Conservation (phyloP, 2,113 vertebrate genomes). For the Serinus canaria region DNA sequence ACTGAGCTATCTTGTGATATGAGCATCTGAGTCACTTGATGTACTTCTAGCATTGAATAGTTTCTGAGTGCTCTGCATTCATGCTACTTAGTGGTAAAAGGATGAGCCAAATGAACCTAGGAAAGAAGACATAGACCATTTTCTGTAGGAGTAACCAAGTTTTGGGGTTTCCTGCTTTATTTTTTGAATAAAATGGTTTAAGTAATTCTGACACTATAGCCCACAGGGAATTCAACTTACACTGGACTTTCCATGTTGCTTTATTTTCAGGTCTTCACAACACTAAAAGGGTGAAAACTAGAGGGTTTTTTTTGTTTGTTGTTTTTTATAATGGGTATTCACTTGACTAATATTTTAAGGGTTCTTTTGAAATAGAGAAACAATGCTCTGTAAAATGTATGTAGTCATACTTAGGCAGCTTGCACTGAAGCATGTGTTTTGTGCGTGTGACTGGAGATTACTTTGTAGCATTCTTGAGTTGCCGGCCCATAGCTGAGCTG, state of each 20-base stretch:
- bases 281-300: neutral
- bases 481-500: neutral
- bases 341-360: neutral
- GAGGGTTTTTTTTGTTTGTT: neutral
- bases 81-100: neutral
- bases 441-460: constrained; percentile 1
- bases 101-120: neutral
- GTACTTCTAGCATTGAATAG: neutral
- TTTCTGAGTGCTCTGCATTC: neutral
- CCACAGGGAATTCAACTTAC: neutral
- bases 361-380: neutral
- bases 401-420: neutral
- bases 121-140: neutral
- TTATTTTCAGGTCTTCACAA: neutral
- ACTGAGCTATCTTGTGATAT: neutral
- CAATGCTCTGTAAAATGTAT: neutral
- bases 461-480: neutral
- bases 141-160: neutral
- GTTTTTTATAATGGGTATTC: neutral
- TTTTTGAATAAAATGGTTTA: neutral
- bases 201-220: neutral
- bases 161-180: neutral
- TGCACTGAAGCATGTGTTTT: neutral
- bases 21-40: neutral
- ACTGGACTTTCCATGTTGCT: neutral